These are phyloP conservation scores for Poeciliopsis paucimaculata DNA, from an alignment of 2,797 vertebrate species.

Conservation along the genomic window DNA sequence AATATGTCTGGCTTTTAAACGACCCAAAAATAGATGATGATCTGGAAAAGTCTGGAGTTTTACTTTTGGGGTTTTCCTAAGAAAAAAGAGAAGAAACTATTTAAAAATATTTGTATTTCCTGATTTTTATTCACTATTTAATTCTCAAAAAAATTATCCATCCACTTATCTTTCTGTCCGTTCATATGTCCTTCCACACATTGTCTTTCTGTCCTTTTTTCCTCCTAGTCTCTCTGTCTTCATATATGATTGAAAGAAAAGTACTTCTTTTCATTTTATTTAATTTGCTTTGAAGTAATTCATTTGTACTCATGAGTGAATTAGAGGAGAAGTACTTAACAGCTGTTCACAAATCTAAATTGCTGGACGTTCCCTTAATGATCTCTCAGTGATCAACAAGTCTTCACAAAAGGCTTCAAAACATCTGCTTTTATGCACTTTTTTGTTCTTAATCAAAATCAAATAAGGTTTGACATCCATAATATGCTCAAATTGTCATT, in stretches of 20 bases:
- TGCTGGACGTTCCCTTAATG: background rate
- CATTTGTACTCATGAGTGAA: background rate
- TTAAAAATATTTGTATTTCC: background rate
- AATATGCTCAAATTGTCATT: too few relatives aligned
- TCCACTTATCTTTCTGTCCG: background rate
- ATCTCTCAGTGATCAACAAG: background rate
- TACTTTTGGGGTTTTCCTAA: background rate
- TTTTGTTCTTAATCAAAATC: background rate
- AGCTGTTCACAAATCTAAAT: background rate
- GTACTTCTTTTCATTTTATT: background rate
- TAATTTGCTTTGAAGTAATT: background rate
- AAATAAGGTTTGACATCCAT: background rate
- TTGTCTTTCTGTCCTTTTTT: background rate
- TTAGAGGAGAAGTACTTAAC: background rate
- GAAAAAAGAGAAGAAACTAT: background rate
- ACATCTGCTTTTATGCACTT: background rate
- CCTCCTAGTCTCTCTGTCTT: background rate
- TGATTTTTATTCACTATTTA: slow-evolving; percentile 1
- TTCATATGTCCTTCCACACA: background rate
- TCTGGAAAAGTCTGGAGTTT: background rate
- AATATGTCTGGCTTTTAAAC: background rate
- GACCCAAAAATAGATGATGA: background rate
- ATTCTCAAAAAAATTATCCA: background rate
- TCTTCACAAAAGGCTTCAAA: background rate
- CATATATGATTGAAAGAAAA: background rate